A percentile compares a stretch with the other conserved stretches of the same genome.
Conservation (phyloP, 92 coral and sea anemone genomes). For the Pocillopora grandis region DNA sequence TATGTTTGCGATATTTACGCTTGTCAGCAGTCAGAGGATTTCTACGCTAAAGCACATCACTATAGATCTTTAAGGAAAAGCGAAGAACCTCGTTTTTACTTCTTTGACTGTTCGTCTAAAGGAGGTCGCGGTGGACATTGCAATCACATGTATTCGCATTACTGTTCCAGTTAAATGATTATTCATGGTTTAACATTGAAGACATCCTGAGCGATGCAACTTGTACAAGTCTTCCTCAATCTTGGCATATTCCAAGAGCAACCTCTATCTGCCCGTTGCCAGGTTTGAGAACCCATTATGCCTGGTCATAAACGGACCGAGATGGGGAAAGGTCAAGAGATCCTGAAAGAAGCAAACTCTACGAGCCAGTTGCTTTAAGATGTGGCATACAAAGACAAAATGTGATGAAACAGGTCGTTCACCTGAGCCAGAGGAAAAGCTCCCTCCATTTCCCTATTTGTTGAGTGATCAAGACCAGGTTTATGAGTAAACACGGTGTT, state of each 20-base stretch:
- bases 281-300: not conserved
- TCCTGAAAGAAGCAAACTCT: not conserved
- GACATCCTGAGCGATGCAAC: too few relatives aligned
- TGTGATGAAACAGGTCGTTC: not conserved
- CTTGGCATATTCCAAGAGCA: too few relatives aligned
- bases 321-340: not conserved
- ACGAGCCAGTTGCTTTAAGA: not conserved
- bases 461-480: conserved; percentile 42
- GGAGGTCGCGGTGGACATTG: conserved; percentile 37
- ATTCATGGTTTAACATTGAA: too few relatives aligned
- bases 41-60: conserved; percentile 32
- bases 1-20: conserved; percentile 43
- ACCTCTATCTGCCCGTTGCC: too few relatives aligned
- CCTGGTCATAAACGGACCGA: not conserved
- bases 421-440: not conserved
- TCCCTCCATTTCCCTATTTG: not conserved
- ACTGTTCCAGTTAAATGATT: conserved; percentile 52
- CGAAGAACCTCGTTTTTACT: conserved; percentile 46
- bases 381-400: not conserved
- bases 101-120: conserved; percentile 33
- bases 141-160: conserved; percentile 59
- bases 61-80: conserved; percentile 52
- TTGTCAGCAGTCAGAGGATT: conserved; percentile 2
- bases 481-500: conserved; percentile 43
- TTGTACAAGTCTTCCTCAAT: too few relatives aligned